phyloP scores from a whole-genome alignment of 1,140 invertebrate species.

The Nasonia giraulti region DNA sequence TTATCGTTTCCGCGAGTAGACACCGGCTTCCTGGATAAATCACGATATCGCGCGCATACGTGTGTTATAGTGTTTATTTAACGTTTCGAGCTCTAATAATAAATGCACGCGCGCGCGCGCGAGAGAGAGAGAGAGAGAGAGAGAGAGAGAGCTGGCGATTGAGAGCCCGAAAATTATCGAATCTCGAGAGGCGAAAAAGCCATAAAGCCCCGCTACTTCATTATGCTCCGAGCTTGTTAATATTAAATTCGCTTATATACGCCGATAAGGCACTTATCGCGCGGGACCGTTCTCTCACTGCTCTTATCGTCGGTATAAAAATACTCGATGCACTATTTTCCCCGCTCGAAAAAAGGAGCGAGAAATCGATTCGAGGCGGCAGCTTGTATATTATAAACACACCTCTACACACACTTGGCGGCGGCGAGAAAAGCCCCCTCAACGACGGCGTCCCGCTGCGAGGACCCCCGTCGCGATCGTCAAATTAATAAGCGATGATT shows the following conservation, averaged over 20 bases:
- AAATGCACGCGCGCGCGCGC: neutral
- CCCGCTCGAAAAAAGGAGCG: neutral
- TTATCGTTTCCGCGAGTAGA: too few relatives aligned
- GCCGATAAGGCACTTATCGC: slow-evolving; percentile 33
- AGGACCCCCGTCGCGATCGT: slow-evolving; percentile 66
- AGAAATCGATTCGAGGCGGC: neutral
- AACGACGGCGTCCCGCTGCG: slow-evolving; percentile 21
- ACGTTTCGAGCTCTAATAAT: neutral
- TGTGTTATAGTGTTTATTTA: too few relatives aligned
- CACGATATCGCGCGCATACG: neutral
- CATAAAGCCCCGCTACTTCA: slow-evolving; percentile 33
- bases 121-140: too few relatives aligned
- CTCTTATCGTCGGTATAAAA: neutral
- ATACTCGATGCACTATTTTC: neutral
- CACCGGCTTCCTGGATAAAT: too few relatives aligned
- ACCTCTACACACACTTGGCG: neutral
- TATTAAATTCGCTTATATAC: slow-evolving; percentile 33
- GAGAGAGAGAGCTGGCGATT: too few relatives aligned
- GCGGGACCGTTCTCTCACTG: too few relatives aligned
- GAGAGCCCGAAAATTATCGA: neutral
- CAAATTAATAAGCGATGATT: slow-evolving; percentile 75
- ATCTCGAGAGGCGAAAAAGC: slow-evolving; percentile 33
- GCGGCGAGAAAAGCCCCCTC: too few relatives aligned
- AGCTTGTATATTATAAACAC: neutral
- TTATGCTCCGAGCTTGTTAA: slow-evolving; percentile 23